These are phyloP conservation scores for Camelus dromedarius DNA, from an alignment of 2,113 vertebrate genomes.

Conservation along the genomic window DNA sequence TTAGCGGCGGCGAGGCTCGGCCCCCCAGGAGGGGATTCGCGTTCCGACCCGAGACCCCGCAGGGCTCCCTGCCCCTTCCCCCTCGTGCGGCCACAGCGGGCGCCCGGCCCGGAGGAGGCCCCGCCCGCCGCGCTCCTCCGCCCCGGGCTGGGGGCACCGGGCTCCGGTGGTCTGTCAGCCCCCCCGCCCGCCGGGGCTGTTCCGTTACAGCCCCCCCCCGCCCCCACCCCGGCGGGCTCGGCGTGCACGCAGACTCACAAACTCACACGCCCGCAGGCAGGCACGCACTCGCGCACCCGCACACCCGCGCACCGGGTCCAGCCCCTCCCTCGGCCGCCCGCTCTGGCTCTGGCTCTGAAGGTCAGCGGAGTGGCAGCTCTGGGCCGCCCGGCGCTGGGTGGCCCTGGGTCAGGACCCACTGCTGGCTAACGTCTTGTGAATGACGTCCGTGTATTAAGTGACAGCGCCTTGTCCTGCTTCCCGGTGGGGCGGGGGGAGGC, in stretches of 20 bases:
- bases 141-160: not conserved
- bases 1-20: not conserved
- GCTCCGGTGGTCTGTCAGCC: too few relatives aligned
- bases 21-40: not conserved
- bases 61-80: not conserved
- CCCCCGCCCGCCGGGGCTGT: too few relatives aligned
- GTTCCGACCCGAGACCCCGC: accelerated
- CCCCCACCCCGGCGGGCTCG: too few relatives aligned
- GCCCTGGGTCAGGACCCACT: slow-evolving; percentile 36
- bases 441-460: not conserved
- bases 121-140: too few relatives aligned
- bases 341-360: not conserved
- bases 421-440: slow-evolving; percentile 8
- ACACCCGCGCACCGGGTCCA: too few relatives aligned
- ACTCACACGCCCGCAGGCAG: not conserved
- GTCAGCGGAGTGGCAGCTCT: not conserved
- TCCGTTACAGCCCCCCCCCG: too few relatives aligned
- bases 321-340: not conserved
- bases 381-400: not conserved
- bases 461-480: slow-evolving; percentile 47
- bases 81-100: too few relatives aligned
- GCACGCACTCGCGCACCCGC: not conserved
- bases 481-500: too few relatives aligned
- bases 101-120: too few relatives aligned
- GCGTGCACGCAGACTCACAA: too few relatives aligned